Conservation (phyloP, 2,888 invertebrate species). For the Eutolmus rufibarbis region DNA sequence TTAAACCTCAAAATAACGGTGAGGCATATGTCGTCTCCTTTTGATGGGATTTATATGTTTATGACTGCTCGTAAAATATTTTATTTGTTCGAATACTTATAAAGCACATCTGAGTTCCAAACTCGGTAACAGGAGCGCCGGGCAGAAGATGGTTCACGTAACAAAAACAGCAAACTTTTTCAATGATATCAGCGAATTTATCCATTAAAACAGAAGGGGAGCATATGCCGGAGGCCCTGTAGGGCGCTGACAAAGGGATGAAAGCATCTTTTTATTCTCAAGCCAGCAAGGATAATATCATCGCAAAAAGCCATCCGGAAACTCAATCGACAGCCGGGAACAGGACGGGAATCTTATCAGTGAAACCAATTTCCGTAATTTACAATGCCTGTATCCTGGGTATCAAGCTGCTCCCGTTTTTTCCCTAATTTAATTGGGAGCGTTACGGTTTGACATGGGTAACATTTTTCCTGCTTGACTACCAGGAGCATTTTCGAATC, state of each 20-base stretch:
- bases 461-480: not conserved
- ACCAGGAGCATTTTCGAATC: not conserved
- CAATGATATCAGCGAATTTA: conserved; percentile 12
- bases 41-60: not conserved
- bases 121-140: not conserved
- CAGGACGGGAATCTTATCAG: not conserved
- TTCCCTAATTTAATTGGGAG: not conserved
- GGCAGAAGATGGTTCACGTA: not conserved
- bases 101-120: not conserved
- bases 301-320: not conserved
- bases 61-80: not conserved
- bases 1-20: not conserved
- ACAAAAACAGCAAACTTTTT: conserved; percentile 9
- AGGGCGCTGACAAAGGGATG: not conserved
- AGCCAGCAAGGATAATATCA: not conserved
- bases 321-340: not conserved
- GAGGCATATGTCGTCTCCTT: not conserved
- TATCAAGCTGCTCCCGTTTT: not conserved
- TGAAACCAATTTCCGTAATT: conserved; percentile 16
- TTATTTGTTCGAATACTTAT: not conserved
- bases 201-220: not conserved
- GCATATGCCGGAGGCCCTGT: not conserved
- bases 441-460: not conserved
- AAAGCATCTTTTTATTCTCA: not conserved
- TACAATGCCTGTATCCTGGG: not conserved